A percentile compares a stretch with the other conserved stretches of the same genome.
Conservation (phyloP, 2,888 invertebrate species). For the Hypolimnas misippus region DNA sequence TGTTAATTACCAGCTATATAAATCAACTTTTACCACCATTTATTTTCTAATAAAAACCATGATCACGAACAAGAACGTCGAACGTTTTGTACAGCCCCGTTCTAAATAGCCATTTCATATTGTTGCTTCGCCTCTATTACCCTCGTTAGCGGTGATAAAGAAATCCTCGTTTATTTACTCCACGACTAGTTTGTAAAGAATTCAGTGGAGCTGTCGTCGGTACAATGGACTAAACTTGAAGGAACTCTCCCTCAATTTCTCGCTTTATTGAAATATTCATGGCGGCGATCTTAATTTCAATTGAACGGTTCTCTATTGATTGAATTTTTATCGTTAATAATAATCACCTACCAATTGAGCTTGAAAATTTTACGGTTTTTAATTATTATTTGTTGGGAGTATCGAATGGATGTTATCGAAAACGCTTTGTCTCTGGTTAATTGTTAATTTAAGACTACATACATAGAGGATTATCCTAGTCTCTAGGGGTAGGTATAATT, state of each 20-base stretch:
- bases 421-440: neutral
- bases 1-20: no score
- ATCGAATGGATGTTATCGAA: neutral
- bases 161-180: conserved; percentile 27
- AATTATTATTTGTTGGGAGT: neutral
- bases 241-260: conserved; percentile 15
- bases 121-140: conserved; percentile 31
- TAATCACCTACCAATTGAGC: neutral
- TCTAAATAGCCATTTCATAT: conserved; percentile 20
- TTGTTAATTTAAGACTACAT: no score
- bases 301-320: neutral
- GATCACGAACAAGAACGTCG: no score
- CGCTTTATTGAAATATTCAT: conserved; percentile 7
- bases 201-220: conserved; percentile 20
- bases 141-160: conserved; percentile 35
- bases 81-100: conserved; percentile 7
- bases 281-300: neutral
- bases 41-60: no score
- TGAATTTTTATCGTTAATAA: neutral
- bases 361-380: neutral
- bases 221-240: conserved; percentile 18
- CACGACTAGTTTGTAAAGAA: conserved; percentile 28
- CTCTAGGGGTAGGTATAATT: no score
- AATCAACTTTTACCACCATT: no score
- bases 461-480: no score